Base-by-base conservation (phyloP, 2,888 invertebrate genomes). In the Theristus sp. region DNA sequence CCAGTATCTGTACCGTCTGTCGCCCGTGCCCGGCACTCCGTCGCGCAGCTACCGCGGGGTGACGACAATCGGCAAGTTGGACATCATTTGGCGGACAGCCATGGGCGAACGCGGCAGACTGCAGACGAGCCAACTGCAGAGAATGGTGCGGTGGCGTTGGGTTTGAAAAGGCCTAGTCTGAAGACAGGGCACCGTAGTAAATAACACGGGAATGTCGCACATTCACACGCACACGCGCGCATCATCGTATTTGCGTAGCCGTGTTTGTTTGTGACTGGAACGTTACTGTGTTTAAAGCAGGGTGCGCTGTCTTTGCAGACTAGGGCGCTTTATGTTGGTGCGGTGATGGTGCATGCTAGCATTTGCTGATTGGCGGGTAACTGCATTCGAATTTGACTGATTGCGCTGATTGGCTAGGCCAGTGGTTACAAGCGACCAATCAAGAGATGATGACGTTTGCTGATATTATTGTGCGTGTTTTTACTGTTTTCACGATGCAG, bases 31-130 rank as follows among this genome's bases (percentile, higher is more conserved):
- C 58, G 84, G 83, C 72, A 47, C 58, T 6, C 57, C 60, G 1
- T 60, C 65, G 6, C 46, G 56, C 20, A 56, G 64, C 38, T 65
- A 58, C 58, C 63, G 67, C 66, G 84, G 84, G 63, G 84, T 87
- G 20, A 88, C 86, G 59, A 86, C 86, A 73, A 87, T 66, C 46
- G n/a, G 96, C 1, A 96, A 94, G 78, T 79, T 98, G 60, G 96
- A 98, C 77, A 96, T 98, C 72, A 87, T 91, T 17, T 98, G 98
- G 98, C 82, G 93, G 67, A 6, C 27, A 3, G 10, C 3, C 24
- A 82, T 96, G 70, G 96, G 96, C 26, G 96, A 96, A 78, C 84
- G 87, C 68, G 96, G 94, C n/a, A 81, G 93, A 65, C 78, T 96
- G 63, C 94, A 96, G 78, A 96, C 94, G 24, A 90, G 91, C 77